Evolutionary conservation across 2,113 vertebrate genomes (phyloP).

Genomic region (Columba livia): DNA sequence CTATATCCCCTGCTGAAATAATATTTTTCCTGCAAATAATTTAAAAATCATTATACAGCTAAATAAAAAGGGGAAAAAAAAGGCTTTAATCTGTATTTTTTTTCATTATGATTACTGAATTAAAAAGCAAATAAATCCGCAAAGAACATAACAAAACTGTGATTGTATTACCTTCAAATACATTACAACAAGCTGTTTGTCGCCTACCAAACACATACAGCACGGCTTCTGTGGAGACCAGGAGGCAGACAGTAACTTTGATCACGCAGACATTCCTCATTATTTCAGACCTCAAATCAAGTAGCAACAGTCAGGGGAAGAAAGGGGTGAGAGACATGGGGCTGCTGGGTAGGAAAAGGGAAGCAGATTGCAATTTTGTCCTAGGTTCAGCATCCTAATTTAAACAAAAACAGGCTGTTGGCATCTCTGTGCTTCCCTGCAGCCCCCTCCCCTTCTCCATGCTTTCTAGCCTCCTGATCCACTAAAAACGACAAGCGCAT

Average conservation of each 20-base stretch:
- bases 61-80: slow-evolving; percentile 14
- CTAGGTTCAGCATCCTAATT: slow-evolving; percentile 47
- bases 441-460: slow-evolving; percentile 22
- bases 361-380: slow-evolving; percentile 48
- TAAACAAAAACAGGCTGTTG: slow-evolving; percentile 54
- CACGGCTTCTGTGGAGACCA: slow-evolving; percentile 44
- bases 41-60: neutral
- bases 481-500: slow-evolving; percentile 65
- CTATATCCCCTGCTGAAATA: neutral
- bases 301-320: slow-evolving; percentile 46
- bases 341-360: slow-evolving; percentile 36
- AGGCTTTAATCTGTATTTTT: neutral
- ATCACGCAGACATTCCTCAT: slow-evolving; percentile 60
- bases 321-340: slow-evolving; percentile 43
- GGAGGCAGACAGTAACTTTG: slow-evolving; percentile 58
- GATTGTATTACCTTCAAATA: slow-evolving; percentile 41
- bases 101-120: slow-evolving; percentile 6
- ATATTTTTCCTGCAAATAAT: slow-evolving; percentile 10
- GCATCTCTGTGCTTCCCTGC: slow-evolving; percentile 3
- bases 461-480: slow-evolving; percentile 43
- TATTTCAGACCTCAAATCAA: slow-evolving; percentile 70
- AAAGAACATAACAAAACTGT: slow-evolving; percentile 8
- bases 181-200: slow-evolving; percentile 47
- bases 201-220: slow-evolving; percentile 37
- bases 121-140: slow-evolving; percentile 32